Evolutionary conservation across 2,113 vertebrate species (phyloP), one percentile per base, ranked within the genome.

Genomic region (Heteronetta atricapilla): DNA sequence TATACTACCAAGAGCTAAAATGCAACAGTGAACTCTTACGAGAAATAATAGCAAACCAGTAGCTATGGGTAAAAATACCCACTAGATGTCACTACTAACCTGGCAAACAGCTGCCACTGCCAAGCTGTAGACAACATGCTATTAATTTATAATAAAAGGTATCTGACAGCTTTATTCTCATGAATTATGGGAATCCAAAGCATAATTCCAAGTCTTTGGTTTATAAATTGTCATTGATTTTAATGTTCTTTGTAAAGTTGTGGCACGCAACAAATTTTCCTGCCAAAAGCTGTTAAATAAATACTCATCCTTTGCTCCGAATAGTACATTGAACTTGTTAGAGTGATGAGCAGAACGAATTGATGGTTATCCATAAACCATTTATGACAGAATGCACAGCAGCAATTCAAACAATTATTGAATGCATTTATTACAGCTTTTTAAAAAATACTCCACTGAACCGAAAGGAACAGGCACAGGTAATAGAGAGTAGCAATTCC

Each of bases 141-240:
- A 97, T 98, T 98, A 97, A 98, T 97, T 97, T 97, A 97, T 97
- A 98, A 98, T 97, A 98, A 98, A 98, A 98, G 97, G 96, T 97
- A 98, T 97, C 94, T 98, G 98, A 98, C 98, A 98, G 97, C 97
- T 98, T 98, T 98, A 98, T 98, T 98, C 98, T 98, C 96, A 98
- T 98, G 98, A 98, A 98, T 98, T 98, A 98, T 97, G 97, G 97
- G 98, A 98, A 98, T 97, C 97, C 90, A 95, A 97, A 97, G 97
- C 97, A 97, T 98, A 98, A 98, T 98, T 98, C 97, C 97, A 95
- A 97, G 97, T 63, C 97, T 98, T 98, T 97, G 97, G 96, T 97
- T 98, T 97, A 98, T 97, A 98, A 98, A 98, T 98, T 98, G 98
- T 98, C 97, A 98, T 98, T 98, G 97, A 98, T 98, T 98, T 98